Evolutionary conservation across 2,888 invertebrate genomes (phyloP).

Genomic region (Temnothorax unifasciatus): DNA sequence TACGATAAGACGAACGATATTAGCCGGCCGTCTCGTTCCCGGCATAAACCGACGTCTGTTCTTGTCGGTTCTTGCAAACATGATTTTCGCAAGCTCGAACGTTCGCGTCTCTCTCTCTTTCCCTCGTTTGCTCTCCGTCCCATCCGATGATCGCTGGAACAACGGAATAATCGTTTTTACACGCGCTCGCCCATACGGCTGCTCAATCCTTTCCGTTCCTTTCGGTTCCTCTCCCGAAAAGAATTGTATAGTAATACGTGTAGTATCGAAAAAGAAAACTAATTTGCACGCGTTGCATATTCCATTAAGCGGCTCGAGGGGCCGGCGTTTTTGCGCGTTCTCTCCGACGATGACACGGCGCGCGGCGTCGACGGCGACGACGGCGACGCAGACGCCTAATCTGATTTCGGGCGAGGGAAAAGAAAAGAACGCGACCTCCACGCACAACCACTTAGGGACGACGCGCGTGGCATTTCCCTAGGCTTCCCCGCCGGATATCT

Average conservation of each 20-base stretch:
- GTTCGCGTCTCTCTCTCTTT: neutral
- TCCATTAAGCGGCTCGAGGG: slow-evolving; percentile 30
- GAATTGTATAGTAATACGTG: slow-evolving; percentile 12
- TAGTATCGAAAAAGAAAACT: neutral
- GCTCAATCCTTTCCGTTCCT: slow-evolving; percentile 16
- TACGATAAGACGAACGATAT: slow-evolving; percentile 43
- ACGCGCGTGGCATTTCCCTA: slow-evolving; percentile 49
- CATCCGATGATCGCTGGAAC: neutral
- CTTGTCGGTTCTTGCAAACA: slow-evolving; percentile 25
- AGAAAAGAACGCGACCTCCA: slow-evolving; percentile 24
- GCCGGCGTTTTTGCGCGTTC: neutral
- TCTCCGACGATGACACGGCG: neutral
- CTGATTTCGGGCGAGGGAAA: slow-evolving; percentile 23
- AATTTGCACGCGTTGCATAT: slow-evolving; percentile 52
- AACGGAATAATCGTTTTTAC: slow-evolving; percentile 41
- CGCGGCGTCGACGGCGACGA: neutral
- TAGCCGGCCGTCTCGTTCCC: slow-evolving; percentile 5
- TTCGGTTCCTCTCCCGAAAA: neutral
- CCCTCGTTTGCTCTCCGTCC: neutral
- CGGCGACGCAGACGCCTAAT: slow-evolving; percentile 26
- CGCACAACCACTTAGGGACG: slow-evolving; percentile 34
- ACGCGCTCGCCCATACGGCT: neutral
- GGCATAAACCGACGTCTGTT: slow-evolving; percentile 32
- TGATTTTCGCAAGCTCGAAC: slow-evolving; percentile 29
- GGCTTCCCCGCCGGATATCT: slow-evolving; percentile 58